These are phyloP conservation scores for Panthera leo DNA, from an alignment of 2,113 vertebrate species.

Conservation along the genomic window DNA sequence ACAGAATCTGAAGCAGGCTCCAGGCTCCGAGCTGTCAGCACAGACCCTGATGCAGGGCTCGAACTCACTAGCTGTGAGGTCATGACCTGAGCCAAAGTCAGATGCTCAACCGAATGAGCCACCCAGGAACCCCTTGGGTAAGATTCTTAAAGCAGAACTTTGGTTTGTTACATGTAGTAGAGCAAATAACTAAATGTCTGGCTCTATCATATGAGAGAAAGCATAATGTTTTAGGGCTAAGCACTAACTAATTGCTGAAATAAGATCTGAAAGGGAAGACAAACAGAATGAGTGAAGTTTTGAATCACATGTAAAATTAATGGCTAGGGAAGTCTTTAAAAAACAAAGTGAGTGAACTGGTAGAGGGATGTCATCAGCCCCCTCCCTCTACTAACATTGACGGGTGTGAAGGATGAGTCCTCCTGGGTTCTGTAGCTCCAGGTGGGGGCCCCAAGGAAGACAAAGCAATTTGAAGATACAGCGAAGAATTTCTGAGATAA, in stretches of 20 bases:
- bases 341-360: neutral
- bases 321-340: neutral
- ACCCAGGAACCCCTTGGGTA: neutral
- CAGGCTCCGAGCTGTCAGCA: no score
- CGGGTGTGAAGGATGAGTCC: neutral
- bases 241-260: neutral
- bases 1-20: no score
- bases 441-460: neutral
- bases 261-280: neutral
- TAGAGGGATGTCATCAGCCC: neutral
- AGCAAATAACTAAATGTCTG: neutral
- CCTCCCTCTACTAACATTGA: neutral
- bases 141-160: neutral
- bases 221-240: neutral
- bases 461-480: neutral
- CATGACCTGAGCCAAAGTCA: no score
- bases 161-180: neutral
- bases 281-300: neutral
- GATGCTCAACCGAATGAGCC: no score
- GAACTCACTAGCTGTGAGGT: no score
- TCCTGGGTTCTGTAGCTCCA: neutral
- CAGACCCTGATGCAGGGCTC: no score
- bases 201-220: constrained; percentile 24
- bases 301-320: neutral
- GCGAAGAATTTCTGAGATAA: neutral